Evolutionary conservation across 1,140 invertebrate genomes (phyloP), one percentile per base, ranked within the genome.

Genomic region (Venturia canescens): DNA sequence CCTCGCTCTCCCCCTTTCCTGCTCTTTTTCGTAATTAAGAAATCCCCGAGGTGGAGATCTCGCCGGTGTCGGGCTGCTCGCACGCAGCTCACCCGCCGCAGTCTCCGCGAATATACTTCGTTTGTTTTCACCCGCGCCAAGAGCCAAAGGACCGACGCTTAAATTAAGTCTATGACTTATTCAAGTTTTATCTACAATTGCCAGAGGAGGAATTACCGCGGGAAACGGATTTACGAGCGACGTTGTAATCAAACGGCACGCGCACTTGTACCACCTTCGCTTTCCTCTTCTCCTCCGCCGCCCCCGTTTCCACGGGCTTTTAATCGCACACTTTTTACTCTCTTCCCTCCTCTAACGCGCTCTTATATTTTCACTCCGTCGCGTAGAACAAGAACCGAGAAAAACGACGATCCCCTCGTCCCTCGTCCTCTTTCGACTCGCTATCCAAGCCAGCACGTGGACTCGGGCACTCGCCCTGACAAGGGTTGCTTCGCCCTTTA

Each of bases 111-210:
- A 44, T 44, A 44, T 53, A 53, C 50, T 60, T 60, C 50, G 72
- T 27, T 76, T 76, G 72, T 76, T 76, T 63, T 63, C 60, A 63
- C 60, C 60, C 23, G 7, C 26, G 23, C 9, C n/a, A n/a, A 26
- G 27, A 74, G 71, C 71, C 3, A 16, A n/a, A 83, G 81, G 83
- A 87, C 83, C 82, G 81, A 84, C 83, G 85, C 86, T 86, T 90
- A 89, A 90, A 90, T 92, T 91, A 92, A 92, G 87, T 89, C 90
- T 89, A 90, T 92, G 90, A 92, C 90, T 91, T 92, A 92, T 91
- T 91, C 87, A 86, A 89, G 85, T 91, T 92, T 92, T 92, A 92
- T 92, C 91, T 91, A 88, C 88, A 89, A 91, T 91, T 92, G 90
- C 90, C 90, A 90, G 89, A 86, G 87, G 83, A 88, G 86, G 81